phyloP scores from a whole-genome alignment of 2,113 vertebrate species.

The Sus scrofa region DNA sequence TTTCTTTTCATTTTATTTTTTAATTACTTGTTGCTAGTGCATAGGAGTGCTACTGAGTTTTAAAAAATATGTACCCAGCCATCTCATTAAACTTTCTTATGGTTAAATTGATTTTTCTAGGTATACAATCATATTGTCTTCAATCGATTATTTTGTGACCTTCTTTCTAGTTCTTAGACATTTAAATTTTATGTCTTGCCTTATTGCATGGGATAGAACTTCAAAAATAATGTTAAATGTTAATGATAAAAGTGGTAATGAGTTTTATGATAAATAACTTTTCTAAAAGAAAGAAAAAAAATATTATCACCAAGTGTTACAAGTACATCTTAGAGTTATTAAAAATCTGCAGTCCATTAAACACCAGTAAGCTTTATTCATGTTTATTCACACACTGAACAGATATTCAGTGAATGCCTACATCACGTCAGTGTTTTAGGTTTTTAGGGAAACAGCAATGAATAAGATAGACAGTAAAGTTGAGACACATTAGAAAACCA shows the following conservation, averaged over 20 bases:
- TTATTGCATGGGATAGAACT: constrained; percentile 33
- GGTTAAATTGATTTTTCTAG: constrained; percentile 32
- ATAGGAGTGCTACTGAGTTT: background rate
- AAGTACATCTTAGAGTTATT: background rate
- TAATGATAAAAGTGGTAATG: background rate
- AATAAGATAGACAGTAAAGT: background rate
- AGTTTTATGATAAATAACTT: background rate
- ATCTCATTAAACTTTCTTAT: constrained; percentile 32
- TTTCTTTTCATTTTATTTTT: constrained; percentile 53
- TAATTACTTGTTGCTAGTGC: constrained; percentile 25
- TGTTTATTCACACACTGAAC: background rate
- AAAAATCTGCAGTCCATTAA: background rate
- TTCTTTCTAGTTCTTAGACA: constrained; percentile 5
- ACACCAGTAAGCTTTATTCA: background rate
- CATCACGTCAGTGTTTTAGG: background rate
- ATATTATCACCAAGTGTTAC: background rate
- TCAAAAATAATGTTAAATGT: background rate
- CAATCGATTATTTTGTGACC: constrained; percentile 38
- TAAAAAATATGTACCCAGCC: background rate
- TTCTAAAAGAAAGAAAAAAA: background rate
- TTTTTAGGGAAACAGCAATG: background rate
- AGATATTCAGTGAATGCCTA: background rate
- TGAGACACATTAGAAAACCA: background rate
- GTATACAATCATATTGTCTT: background rate
- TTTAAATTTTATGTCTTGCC: constrained; percentile 54